Conservation (phyloP, 1,140 invertebrate genomes). For the Drepana arcuata region DNA sequence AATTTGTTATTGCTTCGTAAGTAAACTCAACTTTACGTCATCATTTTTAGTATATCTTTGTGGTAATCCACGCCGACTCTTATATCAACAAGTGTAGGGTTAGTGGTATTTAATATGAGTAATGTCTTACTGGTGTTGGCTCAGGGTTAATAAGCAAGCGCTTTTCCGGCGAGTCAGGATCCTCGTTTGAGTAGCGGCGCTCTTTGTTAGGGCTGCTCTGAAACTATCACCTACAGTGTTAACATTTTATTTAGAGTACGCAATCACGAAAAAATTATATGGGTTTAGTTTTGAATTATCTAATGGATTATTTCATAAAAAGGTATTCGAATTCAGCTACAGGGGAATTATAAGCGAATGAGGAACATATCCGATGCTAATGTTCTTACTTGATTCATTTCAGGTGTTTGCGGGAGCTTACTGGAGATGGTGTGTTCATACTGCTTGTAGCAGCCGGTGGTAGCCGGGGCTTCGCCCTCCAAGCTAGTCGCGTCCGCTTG, state of each 20-base stretch:
- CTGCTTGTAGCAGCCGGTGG: constrained; percentile 88
- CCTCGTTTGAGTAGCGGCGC: constrained; percentile 57
- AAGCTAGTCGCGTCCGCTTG: constrained; percentile 90
- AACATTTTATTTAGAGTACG: too few species aligned
- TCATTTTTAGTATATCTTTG: too few species aligned
- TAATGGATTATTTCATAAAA: not conserved
- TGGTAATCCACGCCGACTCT: too few species aligned
- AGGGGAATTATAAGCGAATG: constrained; percentile 1
- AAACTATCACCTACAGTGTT: constrained; percentile 55
- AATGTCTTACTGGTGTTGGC: constrained; percentile 64
- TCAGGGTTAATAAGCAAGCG: constrained; percentile 70
- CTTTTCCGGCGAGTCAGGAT: constrained; percentile 62
- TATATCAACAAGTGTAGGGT: too few species aligned
- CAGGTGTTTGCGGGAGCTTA: constrained; percentile 76
- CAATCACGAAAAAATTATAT: constrained; percentile 19
- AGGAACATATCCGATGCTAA: constrained; percentile 17
- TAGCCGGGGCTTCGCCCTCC: constrained; percentile 83
- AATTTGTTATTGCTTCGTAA: too few species aligned
- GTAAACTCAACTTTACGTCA: too few species aligned
- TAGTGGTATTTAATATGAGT: constrained; percentile 8
- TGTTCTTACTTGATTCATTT: constrained; percentile 73
- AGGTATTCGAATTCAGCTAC: not conserved
- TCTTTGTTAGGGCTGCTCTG: constrained; percentile 66
- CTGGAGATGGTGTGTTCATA: constrained; percentile 83
- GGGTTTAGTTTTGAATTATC: constrained; percentile 1